A percentile compares a stretch with the other conserved stretches of the same genome.
These are phyloP conservation scores for Ferdinandea cuprea DNA, from an alignment of 2,888 invertebrate genomes.

Conservation along the genomic window DNA sequence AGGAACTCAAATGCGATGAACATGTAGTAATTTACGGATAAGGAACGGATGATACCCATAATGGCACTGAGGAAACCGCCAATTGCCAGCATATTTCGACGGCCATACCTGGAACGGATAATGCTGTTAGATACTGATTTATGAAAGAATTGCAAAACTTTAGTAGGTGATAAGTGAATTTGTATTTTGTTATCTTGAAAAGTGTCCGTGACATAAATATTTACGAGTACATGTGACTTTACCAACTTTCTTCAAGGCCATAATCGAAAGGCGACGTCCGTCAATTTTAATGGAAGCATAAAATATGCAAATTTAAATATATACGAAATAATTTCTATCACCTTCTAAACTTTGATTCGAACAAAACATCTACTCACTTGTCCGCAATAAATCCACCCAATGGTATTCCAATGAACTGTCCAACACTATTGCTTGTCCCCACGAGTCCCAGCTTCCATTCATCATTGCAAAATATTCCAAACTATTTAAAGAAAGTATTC, in stretches of 20 bases:
- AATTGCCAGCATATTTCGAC: conserved; percentile 85
- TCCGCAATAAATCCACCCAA: conserved; percentile 87
- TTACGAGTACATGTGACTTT: no score
- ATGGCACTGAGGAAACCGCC: conserved; percentile 85
- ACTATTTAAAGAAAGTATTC: conserved; percentile 75
- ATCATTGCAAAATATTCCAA: conserved; percentile 81
- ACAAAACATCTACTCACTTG: conserved; percentile 83
- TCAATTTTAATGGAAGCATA: no score
- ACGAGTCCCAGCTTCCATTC: conserved; percentile 89
- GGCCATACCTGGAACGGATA: conserved; percentile 83
- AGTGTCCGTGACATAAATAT: no score
- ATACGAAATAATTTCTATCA: not conserved
- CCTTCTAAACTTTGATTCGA: not conserved
- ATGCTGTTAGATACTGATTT: not conserved
- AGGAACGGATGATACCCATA: conserved; percentile 87
- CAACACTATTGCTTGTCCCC: conserved; percentile 89
- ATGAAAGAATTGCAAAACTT: no score
- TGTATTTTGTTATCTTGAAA: no score
- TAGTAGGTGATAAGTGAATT: no score
- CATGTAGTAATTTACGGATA: conserved; percentile 88
- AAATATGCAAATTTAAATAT: no score
- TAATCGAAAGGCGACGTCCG: no score
- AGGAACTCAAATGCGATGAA: conserved; percentile 89
- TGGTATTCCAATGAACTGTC: conserved; percentile 89
- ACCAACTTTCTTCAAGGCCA: no score